Evolutionary conservation across 2,888 invertebrate genomes (phyloP), one percentile per base, ranked within the genome.

Genomic region (Ichneumoninae sp.): DNA sequence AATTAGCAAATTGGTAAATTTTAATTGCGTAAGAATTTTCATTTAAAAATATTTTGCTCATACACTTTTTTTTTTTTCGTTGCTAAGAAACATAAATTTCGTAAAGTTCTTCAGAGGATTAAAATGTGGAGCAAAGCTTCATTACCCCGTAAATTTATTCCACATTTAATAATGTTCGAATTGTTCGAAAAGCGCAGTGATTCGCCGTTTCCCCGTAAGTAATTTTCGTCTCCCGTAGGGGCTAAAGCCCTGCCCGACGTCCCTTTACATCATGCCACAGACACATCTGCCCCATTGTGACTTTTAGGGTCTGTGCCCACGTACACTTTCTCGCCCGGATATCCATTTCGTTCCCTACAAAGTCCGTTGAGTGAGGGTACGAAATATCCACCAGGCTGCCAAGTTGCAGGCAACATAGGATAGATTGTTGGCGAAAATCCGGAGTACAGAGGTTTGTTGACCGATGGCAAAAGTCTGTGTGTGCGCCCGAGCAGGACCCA

Each of bases 201-300:
- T 82, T 81, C 74, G 71, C 50, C 62, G 79, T 84, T 83, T 76
- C 36, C 22, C 50, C 74, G 60, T 22, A 22, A 44, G 13, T 44
- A 36, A 74, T 57, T 3, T 40, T 72, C 66, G 33, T 7, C 22
- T 1, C 19, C 54, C 65, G 8, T 33, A 60, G 47, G 78, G 74
- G 19, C 13, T 36, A 36, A 65, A 52, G 19, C 40, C 66, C 13
- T 16, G 0, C 70, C n/a, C 50, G 77, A 78, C 33, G 82, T 60
- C 40, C 19, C 22, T 81, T 54, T 75, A 33, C 19, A 57, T 50
- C 50, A 62, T 44, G 62, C 47, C 54, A 26, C 74, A 74, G 85
- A 83, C 86, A 85, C 87, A 87, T 87, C 88, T 88, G 88, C 75
- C 82, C 77, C 77, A 81, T 86, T 82, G 82, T 87, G 87, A 86